Evolutionary conservation across 2,888 invertebrate genomes (phyloP).

Genomic region (Gymnosoma rotundatum): DNA sequence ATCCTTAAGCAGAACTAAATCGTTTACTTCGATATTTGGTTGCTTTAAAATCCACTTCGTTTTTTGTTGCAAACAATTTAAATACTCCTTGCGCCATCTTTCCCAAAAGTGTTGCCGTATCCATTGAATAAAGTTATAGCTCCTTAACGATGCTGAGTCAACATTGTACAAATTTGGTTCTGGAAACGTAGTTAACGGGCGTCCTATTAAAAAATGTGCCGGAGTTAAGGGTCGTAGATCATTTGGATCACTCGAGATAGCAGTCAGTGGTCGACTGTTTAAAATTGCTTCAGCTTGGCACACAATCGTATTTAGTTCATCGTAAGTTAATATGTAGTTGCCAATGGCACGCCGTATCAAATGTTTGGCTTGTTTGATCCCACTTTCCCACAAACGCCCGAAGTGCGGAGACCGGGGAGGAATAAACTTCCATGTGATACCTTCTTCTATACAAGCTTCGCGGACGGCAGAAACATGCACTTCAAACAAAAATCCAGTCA

Average conservation of each 20-base stretch:
- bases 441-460: not conserved
- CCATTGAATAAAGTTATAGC: slow-evolving; percentile 27
- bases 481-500: not conserved
- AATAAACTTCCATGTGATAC: slow-evolving; percentile 22
- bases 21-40: slow-evolving; percentile 15
- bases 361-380: slow-evolving; percentile 27
- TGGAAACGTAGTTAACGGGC: not conserved
- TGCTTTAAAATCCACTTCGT: not conserved
- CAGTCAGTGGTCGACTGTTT: slow-evolving; percentile 44
- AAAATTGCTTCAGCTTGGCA: slow-evolving; percentile 10
- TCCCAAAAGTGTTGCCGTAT: slow-evolving; percentile 44
- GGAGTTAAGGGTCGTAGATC: slow-evolving; percentile 27
- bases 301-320: slow-evolving; percentile 4
- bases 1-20: too few species aligned
- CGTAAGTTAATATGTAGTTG: not conserved
- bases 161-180: slow-evolving; percentile 10
- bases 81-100: slow-evolving; percentile 7
- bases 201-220: slow-evolving; percentile 32
- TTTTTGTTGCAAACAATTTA: too few species aligned
- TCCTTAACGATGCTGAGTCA: not conserved
- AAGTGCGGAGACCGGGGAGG: slow-evolving; percentile 48
- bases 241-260: slow-evolving; percentile 24
- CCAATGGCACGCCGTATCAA: slow-evolving; percentile 11
- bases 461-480: not conserved
- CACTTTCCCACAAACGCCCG: slow-evolving; percentile 40